Percentiles rank a stretch among this genome's conserved stretches.
phyloP scores from a whole-genome alignment of 30 jellyfish, hydroid and myxozoan species.

The Cassiopea andromeda region DNA sequence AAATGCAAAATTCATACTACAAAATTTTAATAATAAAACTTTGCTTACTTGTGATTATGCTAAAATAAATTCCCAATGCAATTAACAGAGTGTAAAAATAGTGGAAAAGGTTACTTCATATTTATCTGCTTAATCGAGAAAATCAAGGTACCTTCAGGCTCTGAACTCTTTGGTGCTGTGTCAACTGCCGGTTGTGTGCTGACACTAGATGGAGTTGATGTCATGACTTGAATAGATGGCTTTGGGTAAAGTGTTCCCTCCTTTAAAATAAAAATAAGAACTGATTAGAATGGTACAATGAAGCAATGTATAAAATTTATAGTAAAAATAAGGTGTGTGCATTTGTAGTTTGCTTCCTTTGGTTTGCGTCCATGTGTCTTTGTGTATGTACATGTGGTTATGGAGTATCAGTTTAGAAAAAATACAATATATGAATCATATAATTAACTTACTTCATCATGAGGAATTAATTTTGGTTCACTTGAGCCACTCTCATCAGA shows the following conservation, averaged over 20 bases:
- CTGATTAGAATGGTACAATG: not conserved
- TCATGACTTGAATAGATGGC: slow-evolving; percentile 49
- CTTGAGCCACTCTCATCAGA: slow-evolving; percentile 79
- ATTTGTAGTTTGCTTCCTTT: no score
- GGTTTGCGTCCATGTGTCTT: no score
- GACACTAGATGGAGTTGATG: slow-evolving; percentile 10
- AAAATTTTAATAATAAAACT: no score
- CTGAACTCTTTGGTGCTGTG: not conserved
- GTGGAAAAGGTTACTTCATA: no score
- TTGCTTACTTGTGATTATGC: not conserved
- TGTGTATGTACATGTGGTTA: no score
- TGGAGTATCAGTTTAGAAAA: no score
- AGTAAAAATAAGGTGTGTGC: no score
- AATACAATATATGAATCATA: not conserved
- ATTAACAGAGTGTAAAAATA: no score
- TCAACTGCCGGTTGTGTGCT: slow-evolving; percentile 24
- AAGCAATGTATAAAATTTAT: not conserved
- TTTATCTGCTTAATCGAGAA: no score
- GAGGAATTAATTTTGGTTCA: slow-evolving; percentile 93
- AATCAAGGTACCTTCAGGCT: slow-evolving; percentile 11
- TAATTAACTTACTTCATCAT: slow-evolving; percentile 85
- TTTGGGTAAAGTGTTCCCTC: slow-evolving; percentile 71
- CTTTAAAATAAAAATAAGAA: slow-evolving; percentile 4
- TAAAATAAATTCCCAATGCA: no score
- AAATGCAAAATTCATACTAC: no score